Evolutionary conservation across 1,140 invertebrate genomes (phyloP).

Genomic region (Trichonephila clavata): DNA sequence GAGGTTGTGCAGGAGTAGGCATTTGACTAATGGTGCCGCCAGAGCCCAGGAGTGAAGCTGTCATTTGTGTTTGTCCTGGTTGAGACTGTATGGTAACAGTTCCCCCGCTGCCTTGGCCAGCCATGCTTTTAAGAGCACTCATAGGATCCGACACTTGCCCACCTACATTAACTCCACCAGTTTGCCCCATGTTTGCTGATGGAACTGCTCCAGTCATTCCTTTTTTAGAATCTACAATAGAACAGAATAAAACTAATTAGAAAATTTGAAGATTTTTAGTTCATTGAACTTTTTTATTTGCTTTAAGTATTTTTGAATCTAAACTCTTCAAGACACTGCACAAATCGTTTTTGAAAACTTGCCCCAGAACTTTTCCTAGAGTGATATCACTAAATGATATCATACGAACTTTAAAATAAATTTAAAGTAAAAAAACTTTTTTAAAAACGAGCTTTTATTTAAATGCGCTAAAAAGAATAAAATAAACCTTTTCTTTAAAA

Average conservation of each 20-base stretch:
- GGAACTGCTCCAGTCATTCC: conserved; percentile 62
- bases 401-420: too few relatives aligned
- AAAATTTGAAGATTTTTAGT: too few relatives aligned
- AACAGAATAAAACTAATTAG: not conserved
- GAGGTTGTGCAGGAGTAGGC: conserved; percentile 48
- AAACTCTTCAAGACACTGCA: too few relatives aligned
- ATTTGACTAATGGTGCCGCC: conserved; percentile 71
- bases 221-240: conserved; percentile 69
- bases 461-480: too few relatives aligned
- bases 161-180: conserved; percentile 45
- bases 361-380: too few relatives aligned
- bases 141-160: conserved; percentile 87
- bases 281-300: too few relatives aligned
- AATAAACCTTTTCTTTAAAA: too few relatives aligned
- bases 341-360: too few relatives aligned
- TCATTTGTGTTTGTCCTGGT: conserved; percentile 69
- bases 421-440: too few relatives aligned
- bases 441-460: too few relatives aligned
- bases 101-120: conserved; percentile 84
- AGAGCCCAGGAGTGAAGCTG: conserved; percentile 45
- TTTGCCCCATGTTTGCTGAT: conserved; percentile 50
- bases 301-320: too few relatives aligned
- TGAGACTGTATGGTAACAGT: conserved; percentile 72
- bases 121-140: conserved; percentile 91
- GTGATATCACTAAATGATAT: too few relatives aligned